Evolutionary conservation across 2,113 vertebrate genomes (phyloP), one percentile per base, ranked within the genome.

Genomic region (Elachura formosa): DNA sequence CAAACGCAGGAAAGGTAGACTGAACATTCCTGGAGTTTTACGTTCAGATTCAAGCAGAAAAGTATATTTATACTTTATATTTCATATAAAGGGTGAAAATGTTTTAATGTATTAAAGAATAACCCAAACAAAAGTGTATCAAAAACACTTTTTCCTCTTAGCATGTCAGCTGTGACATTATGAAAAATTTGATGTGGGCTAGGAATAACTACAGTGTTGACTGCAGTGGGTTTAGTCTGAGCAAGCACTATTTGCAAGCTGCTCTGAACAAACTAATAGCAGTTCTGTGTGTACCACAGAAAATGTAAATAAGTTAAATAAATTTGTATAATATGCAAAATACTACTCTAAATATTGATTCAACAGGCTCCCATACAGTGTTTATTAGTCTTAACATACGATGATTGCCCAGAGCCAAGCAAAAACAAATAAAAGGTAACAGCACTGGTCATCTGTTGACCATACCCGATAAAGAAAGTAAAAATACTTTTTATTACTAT

Each of bases 301-400:
- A 85, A 67, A 84, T 9, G 26, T 9, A 77, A 58, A 48, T 12
- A 23, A 49, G 28, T 64, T 55, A 6, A 28, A 16, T 21, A 38
- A 58, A 33, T 74, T 71, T 83, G 31, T 49, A 12, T 56, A 66
- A 34, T 20, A 10, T 40, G 16, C 33, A 80, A 86, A 83, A n/a
- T 75, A 45, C 29, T 49, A 17, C 17, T 49, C 33, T 62, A 45
- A 10, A 25, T 52, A 20, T 26, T 49, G 61, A 61, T 48, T 69
- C 41, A 22, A 6, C 31, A 58, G 41, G 28, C 43, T 61, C 40
- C 43, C 12, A 31, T 36, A 52, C 0, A 1, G 17, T 24, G 13
- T 45, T 12, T 64, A 8, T 89, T 55, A 61, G 36, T 41, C 26
- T n/a, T 58, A 45, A 26, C 48, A 34, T 24, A 12, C 1, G 56